phyloP scores from a whole-genome alignment of 2,797 vertebrate genomes.

The Erethizon dorsatum region DNA sequence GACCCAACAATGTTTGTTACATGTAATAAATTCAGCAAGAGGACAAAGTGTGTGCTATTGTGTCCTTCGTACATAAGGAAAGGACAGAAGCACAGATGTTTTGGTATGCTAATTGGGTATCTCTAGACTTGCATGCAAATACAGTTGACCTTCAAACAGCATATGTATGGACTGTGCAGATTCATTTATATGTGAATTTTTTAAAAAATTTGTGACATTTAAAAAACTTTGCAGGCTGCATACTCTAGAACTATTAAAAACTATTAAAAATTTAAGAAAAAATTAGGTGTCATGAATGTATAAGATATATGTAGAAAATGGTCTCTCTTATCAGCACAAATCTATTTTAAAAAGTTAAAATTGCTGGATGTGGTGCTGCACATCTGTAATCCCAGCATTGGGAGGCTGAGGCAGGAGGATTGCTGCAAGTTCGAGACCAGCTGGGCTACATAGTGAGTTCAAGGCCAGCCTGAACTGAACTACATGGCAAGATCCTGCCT shows the following conservation, averaged over 20 bases:
- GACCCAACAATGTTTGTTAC: background rate
- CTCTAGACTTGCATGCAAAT: background rate
- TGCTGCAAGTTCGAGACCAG: background rate
- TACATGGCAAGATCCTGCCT: no score
- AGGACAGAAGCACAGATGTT: constrained; percentile 31
- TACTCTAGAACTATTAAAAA: background rate
- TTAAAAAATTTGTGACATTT: background rate
- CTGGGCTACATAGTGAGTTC: background rate
- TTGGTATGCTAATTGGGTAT: constrained; percentile 19
- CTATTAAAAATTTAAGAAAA: background rate
- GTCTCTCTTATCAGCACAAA: background rate
- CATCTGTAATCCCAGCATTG: background rate
- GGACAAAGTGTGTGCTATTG: background rate
- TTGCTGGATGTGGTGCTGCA: background rate
- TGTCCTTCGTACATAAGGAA: constrained; percentile 25
- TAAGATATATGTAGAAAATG: background rate
- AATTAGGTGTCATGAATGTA: background rate
- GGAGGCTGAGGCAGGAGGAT: background rate
- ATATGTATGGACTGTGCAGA: background rate
- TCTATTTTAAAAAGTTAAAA: background rate
- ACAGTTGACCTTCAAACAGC: background rate
- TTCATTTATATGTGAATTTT: background rate
- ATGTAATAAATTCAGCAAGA: constrained; percentile 20
- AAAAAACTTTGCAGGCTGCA: background rate
- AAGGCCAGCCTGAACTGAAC: no score